phyloP scores from a whole-genome alignment of 2,888 invertebrate species.

The Petrolisthes manimaculis region DNA sequence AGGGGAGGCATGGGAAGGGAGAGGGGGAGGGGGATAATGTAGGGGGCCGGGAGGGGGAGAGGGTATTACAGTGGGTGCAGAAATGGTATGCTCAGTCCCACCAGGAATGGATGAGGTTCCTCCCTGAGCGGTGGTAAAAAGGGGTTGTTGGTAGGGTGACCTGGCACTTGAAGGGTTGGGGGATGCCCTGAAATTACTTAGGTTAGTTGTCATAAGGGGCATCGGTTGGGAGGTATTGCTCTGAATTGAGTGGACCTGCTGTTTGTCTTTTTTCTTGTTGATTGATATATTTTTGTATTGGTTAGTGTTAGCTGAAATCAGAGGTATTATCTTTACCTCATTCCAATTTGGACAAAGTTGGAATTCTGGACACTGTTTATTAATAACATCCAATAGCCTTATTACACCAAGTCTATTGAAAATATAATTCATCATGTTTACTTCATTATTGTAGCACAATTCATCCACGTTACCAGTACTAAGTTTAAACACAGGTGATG shows the following conservation, averaged over 20 bases:
- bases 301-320: neutral
- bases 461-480: neutral
- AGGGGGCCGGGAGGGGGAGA: neutral
- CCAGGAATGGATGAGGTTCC: neutral
- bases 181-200: neutral
- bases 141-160: neutral
- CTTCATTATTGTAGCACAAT: neutral
- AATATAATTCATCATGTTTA: neutral
- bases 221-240: neutral
- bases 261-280: neutral
- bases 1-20: neutral
- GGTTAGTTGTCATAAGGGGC: neutral
- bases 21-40: neutral
- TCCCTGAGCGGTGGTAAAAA: neutral
- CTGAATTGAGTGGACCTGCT: neutral
- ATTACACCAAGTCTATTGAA: neutral
- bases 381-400: neutral
- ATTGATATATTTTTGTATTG: neutral
- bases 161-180: neutral
- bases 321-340: neutral
- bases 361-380: no score
- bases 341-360: neutral
- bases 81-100: neutral
- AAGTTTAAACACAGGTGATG: neutral
- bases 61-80: no score